These are phyloP conservation scores for Atopsyche davidsoni DNA, from an alignment of 1,140 invertebrate genomes.

Conservation along the genomic window DNA sequence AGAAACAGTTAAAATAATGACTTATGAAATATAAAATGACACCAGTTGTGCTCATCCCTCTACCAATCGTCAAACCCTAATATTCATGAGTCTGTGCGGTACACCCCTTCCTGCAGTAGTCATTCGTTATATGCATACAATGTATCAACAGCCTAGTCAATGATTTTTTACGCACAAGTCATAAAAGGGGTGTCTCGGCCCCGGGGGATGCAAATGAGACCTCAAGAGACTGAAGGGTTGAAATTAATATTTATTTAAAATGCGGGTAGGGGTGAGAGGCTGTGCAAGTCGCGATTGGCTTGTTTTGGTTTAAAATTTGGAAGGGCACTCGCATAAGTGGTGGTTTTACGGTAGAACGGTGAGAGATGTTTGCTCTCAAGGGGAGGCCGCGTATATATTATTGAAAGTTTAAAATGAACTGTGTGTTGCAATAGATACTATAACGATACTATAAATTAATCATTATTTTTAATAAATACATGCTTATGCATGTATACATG, in stretches of 20 bases:
- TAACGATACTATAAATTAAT: too few relatives aligned
- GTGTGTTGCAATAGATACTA: too few relatives aligned
- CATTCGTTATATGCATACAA: constrained; percentile 21
- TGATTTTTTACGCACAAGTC: constrained; percentile 18
- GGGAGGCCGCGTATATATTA: too few relatives aligned
- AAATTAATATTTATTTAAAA: constrained; percentile 26
- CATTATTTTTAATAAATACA: too few relatives aligned
- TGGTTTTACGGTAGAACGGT: too few relatives aligned
- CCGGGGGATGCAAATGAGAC: constrained; percentile 29
- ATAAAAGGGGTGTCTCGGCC: constrained; percentile 13
- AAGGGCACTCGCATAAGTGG: constrained; percentile 11
- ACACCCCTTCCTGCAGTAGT: constrained; percentile 11
- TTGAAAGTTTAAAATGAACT: too few relatives aligned
- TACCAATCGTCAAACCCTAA: constrained; percentile 21
- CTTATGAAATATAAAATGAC: too few relatives aligned
- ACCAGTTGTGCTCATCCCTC: too few relatives aligned
- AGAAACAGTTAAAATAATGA: too few relatives aligned
- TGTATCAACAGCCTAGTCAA: constrained; percentile 21
- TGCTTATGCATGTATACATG: too few relatives aligned
- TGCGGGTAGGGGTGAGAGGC: constrained; percentile 19
- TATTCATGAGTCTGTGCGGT: neutral
- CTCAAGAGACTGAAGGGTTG: constrained; percentile 22
- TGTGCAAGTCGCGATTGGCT: constrained; percentile 25
- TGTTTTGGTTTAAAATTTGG: constrained; percentile 26
- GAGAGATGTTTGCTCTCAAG: too few relatives aligned